Percentiles rank a stretch among this genome's conserved stretches.
Conservation (phyloP, 2,797 vertebrate genomes). For the Clarias fuscus region DNA sequence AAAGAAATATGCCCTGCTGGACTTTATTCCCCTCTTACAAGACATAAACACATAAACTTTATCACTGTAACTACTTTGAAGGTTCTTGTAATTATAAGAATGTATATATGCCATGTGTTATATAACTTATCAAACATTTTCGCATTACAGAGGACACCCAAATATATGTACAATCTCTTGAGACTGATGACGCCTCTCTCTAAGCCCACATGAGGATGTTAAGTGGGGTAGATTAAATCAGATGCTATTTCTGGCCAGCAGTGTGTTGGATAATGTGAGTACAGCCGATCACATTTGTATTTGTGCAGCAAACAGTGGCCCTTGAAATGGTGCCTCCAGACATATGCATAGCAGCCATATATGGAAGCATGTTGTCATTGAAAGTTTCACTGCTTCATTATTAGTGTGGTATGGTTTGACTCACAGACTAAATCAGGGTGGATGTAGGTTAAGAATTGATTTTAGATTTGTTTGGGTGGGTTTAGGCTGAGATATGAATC, state of each 20-base stretch:
- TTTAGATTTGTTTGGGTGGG: not conserved
- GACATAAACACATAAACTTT: not conserved
- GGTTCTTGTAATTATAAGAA: not conserved
- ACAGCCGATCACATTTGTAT: constrained; percentile 40
- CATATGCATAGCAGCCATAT: constrained; percentile 27
- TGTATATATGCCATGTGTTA: not conserved
- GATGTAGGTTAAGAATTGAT: not conserved
- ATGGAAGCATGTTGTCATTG: constrained; percentile 33
- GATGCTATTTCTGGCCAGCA: constrained; percentile 48
- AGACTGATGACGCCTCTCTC: constrained; percentile 33
- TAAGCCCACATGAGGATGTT: constrained; percentile 25
- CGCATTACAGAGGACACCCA: constrained; percentile 19
- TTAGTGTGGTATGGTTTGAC: constrained; percentile 15
- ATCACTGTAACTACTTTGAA: not conserved
- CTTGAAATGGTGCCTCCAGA: constrained; percentile 42
- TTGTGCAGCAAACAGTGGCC: constrained; percentile 25
- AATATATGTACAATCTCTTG: constrained; percentile 39
- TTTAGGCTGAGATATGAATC: constrained; percentile 1
- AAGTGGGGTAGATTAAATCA: constrained; percentile 47
- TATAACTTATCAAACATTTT: not conserved
- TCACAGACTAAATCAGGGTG: not conserved
- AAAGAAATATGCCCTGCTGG: not conserved
- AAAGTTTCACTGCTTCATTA: constrained; percentile 23
- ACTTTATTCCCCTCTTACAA: not conserved
- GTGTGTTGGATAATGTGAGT: constrained; percentile 36